Evolutionary conservation across 2,888 invertebrate genomes (phyloP), one percentile per base, ranked within the genome.

Genomic region (Lasioglossum vierecki): DNA sequence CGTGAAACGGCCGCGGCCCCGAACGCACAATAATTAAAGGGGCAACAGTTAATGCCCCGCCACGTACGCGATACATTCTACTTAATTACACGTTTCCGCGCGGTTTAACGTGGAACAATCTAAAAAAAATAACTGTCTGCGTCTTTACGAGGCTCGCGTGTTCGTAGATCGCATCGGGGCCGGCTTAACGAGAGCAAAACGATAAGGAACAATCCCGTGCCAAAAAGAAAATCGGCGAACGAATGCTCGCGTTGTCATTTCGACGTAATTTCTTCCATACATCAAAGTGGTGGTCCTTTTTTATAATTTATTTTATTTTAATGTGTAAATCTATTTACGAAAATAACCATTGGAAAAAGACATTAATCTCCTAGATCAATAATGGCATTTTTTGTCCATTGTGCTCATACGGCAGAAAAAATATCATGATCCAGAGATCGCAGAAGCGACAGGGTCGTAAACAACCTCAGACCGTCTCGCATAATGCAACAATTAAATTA

Each of bases 401-500:
- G 8, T 53, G 0, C 22, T 8, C 0, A 8, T 22, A 18, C 53
- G 2, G 22, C 53, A 8, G 49, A 30, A 18, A 53, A 26, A 26
- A 44, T 44, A 78, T 78, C 78, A 60, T 4, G 44, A n/a, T 22
- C 15, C 46, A 22, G 13, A n/a, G 79, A 44, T 63, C 22, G 4
- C 68, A 15, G n/a, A 22, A 68, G 26, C 35, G 11, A 13, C 15
- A 4, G 57, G 2, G 4, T 35, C 72, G 49, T 74, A 74, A 68
- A 66, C 26, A 53, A 73, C 74, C 63, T 76, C 63, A 75, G 77
- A 66, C 79, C 71, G 71, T 46, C 57, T 11, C 73, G 41, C 41
- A 79, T 85, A 82, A 86, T 46, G 41, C 18, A 49, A 66, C 60
- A 77, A 85, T 86, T 82, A 82, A 82, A 76, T 80, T 75, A 84